Conservation (phyloP, 2,113 vertebrate genomes). For the Elachura formosa region DNA sequence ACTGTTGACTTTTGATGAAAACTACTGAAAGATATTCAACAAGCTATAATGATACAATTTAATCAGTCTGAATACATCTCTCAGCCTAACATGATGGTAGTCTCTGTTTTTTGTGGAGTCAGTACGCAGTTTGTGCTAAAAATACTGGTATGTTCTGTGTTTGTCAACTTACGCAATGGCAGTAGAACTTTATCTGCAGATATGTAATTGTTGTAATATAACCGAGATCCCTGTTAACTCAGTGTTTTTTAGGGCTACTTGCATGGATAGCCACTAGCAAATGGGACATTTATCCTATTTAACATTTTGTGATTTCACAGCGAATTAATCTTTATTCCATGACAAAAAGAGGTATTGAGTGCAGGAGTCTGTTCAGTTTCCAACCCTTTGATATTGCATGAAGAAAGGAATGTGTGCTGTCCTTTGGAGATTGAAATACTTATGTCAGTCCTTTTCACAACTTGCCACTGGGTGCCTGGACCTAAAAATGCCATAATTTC, state of each 20-base stretch:
- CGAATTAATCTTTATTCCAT: not conserved
- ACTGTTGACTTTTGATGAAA: not conserved
- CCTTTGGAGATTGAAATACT: not conserved
- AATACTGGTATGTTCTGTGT: rapidly evolving
- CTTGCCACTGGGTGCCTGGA: not conserved
- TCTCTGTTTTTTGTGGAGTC: not conserved
- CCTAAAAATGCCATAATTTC: not conserved
- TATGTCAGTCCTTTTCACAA: not conserved
- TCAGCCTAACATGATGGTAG: not conserved
- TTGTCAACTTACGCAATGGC: not conserved
- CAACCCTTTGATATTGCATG: not conserved
- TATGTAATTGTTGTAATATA: not conserved
- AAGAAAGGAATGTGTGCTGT: not conserved
- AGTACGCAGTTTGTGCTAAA: not conserved
- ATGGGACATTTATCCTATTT: not conserved
- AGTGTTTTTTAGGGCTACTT: not conserved
- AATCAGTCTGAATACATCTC: not conserved
- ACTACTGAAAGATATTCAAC: not conserved
- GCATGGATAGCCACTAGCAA: not conserved
- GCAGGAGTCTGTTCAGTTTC: not conserved
- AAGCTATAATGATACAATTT: not conserved
- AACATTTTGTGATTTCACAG: not conserved
- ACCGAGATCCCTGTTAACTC: not conserved
- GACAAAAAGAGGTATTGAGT: not conserved
- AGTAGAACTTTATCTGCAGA: not conserved